Base-by-base conservation (phyloP, 2,113 vertebrate genomes). In the Prunella himalayana region DNA sequence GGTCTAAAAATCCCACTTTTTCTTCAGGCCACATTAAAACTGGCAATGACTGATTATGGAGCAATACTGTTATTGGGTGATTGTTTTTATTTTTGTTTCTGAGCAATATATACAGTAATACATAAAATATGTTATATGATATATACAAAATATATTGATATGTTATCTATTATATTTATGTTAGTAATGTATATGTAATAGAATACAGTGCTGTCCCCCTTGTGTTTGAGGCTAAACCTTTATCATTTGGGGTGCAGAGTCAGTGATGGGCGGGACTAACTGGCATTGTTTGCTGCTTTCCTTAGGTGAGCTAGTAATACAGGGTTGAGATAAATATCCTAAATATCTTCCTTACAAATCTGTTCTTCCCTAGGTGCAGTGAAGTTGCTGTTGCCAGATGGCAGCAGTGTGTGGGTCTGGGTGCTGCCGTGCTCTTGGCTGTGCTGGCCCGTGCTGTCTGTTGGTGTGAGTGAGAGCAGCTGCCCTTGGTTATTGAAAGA, bases 401-500 rank as follows among this genome's bases (percentile, higher is more conserved):
- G 44, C 79, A 65, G 27, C 51, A 39, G 16, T 3, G 6, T 3
- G 3, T 64, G 78, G 8, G 11, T 70, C 45, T 49, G 53, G 56
- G 15, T 18, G 45, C 50, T 13, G 31, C 64, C 16, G 0, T 19
- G 13, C 45, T 18, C 30, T 18, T 15, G 3, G 1, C 50, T 57
- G 41, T 23, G 20, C 44, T 7, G 60, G 37, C 39, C 60, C 10
- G 0, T 8, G 8, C 0, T 39, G n/a, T 9, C 3, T 22, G 28
- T 39, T 33, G 65, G 33, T 50, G 33, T 13, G 19, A 47, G 17
- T 3, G 23, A 37, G 11, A 57, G 18, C 37, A 50, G 45, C 41
- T 3, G 1, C 53, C 2, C 17, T 31, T 0, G 0, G 7, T 28
- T 37, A 2, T 6, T 44, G 22, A n/a, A 8, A 14, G 8, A 15